These are phyloP conservation scores for Leptopilina syphax DNA, from an alignment of 2,888 invertebrate species.

Conservation along the genomic window DNA sequence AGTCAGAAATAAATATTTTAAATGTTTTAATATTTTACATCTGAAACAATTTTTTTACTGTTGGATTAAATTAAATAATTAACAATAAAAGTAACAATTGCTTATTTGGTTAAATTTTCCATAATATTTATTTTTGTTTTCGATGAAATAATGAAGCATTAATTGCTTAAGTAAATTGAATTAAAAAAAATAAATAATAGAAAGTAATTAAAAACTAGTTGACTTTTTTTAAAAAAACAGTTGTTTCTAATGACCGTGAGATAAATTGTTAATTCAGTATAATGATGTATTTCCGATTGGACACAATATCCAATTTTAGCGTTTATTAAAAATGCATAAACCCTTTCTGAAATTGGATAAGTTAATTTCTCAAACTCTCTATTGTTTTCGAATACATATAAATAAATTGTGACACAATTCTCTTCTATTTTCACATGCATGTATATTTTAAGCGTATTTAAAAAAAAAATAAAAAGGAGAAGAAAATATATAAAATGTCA, in stretches of 20 bases:
- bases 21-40: too few relatives aligned
- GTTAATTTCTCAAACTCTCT: background rate
- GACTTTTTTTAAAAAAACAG: background rate
- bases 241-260: background rate
- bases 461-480: background rate
- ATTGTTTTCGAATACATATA: background rate
- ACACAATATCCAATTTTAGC: background rate
- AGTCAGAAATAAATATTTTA: too few relatives aligned
- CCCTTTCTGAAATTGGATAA: background rate
- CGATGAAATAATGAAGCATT: too few relatives aligned
- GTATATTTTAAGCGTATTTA: background rate
- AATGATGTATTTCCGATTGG: slow-evolving; percentile 17
- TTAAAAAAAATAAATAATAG: background rate
- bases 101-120: too few relatives aligned
- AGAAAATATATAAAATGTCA: background rate
- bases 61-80: too few relatives aligned
- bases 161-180: too few relatives aligned
- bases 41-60: too few relatives aligned
- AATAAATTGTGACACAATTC: background rate
- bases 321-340: background rate
- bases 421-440: background rate
- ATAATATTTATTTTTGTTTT: too few relatives aligned
- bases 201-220: background rate
- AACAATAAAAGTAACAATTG: too few relatives aligned
- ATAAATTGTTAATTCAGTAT: slow-evolving; percentile 11